Evolutionary conservation across 2,888 invertebrate genomes (phyloP).

Genomic region (Thelaira solivaga): DNA sequence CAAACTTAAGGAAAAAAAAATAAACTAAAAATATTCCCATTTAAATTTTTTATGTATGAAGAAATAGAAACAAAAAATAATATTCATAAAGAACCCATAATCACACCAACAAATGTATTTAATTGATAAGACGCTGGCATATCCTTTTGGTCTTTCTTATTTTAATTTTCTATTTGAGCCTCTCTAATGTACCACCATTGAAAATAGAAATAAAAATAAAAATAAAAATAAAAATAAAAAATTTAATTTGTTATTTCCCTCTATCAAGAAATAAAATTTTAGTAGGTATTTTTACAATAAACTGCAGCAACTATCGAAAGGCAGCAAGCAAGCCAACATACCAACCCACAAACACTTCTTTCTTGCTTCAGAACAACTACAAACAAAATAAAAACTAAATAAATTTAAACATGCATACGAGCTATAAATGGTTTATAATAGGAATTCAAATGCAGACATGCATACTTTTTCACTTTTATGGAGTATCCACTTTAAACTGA

Average conservation of each 20-base stretch:
- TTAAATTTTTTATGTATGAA: no score
- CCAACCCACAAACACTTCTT: no score
- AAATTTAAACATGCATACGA: neutral
- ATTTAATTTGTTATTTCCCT: neutral
- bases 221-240: neutral
- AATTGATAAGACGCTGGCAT: neutral
- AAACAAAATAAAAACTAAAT: no score
- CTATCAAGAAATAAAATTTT: neutral
- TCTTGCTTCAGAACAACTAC: no score
- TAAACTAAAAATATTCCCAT: neutral
- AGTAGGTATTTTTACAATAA: neutral
- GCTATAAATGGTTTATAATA: neutral
- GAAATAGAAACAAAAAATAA: no score
- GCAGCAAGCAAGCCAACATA: no score
- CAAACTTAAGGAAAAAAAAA: neutral
- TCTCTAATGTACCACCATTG: neutral
- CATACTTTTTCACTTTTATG: neutral
- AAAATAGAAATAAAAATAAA: neutral
- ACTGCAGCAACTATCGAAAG: slow-evolving; percentile 21
- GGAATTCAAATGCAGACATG: neutral
- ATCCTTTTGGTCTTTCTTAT: no score
- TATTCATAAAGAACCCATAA: no score
- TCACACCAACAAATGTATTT: no score
- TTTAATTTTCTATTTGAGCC: neutral
- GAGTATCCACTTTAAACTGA: slow-evolving; percentile 21